Conservation (phyloP, 2,888 invertebrate genomes). For the Diaperis boleti region DNA sequence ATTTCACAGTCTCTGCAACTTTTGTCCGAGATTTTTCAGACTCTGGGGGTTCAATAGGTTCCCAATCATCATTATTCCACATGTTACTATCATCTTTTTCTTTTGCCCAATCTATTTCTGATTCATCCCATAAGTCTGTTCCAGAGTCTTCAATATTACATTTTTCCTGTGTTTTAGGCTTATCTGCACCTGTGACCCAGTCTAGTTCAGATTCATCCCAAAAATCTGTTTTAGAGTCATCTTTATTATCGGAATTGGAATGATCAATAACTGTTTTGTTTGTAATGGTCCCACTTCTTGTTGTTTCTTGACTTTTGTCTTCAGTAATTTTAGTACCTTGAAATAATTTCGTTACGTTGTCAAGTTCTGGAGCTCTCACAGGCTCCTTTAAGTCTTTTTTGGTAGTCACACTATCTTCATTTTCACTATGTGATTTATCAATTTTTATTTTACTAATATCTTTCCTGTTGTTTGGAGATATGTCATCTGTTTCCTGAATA, state of each 20-base stretch:
- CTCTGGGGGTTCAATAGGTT: conserved; percentile 69
- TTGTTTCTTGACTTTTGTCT: too few species aligned
- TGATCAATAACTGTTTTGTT: too few species aligned
- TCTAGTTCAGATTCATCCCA: conserved; percentile 60
- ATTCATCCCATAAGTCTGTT: conserved; percentile 63
- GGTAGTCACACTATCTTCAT: conserved; percentile 37
- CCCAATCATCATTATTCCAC: conserved; percentile 66
- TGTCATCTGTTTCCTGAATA: conserved; percentile 1
- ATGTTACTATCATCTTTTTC: conserved; percentile 41
- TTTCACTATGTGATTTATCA: conserved; percentile 19
- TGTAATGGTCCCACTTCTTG: too few species aligned
- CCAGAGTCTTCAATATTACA: conserved; percentile 40
- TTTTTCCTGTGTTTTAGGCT: conserved; percentile 1
- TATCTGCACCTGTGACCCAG: conserved; percentile 47
- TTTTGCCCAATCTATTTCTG: conserved; percentile 54
- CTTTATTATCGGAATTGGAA: too few species aligned
- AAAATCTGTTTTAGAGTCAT: conserved; percentile 60
- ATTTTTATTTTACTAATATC: conserved; percentile 16
- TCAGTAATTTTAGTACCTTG: not conserved
- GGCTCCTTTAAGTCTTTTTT: too few species aligned
- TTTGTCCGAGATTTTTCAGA: conserved; percentile 52
- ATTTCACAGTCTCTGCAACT: too few species aligned
- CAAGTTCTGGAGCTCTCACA: too few species aligned
- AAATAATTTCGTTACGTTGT: too few species aligned
- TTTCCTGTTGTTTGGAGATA: conserved; percentile 26